Conservation (phyloP, 2,113 vertebrate genomes). For the Ramphastos sulfuratus region DNA sequence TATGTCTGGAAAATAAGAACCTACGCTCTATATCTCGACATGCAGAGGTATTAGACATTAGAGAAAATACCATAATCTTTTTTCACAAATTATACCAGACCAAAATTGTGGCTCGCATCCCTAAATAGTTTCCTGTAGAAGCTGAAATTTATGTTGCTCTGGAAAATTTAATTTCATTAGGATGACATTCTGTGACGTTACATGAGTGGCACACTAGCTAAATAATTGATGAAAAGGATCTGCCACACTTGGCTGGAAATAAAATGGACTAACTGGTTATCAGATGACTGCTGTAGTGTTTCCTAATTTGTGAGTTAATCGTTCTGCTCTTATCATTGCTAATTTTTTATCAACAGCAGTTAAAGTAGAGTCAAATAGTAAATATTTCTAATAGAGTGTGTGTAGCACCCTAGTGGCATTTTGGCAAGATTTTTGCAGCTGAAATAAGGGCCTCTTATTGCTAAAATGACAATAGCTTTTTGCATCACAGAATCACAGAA, state of each 20-base stretch:
- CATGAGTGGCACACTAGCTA: neutral
- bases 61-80: neutral
- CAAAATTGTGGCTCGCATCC: neutral
- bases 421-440: neutral
- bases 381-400: neutral
- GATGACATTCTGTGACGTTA: neutral
- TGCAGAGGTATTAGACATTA: neutral
- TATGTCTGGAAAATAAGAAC: neutral
- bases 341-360: neutral
- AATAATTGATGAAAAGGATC: neutral
- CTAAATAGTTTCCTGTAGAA: neutral
- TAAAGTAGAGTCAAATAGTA: neutral
- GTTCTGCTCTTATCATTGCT: neutral
- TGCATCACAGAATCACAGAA: neutral
- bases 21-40: neutral
- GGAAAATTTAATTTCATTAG: neutral
- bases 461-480: neutral
- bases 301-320: neutral
- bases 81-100: neutral
- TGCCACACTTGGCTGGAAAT: neutral
- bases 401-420: neutral
- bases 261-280: neutral
- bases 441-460: neutral
- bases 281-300: neutral
- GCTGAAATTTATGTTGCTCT: neutral